These are phyloP conservation scores for Anthopleura xanthogrammica DNA, from an alignment of 92 coral and sea anemone genomes.

Conservation along the genomic window DNA sequence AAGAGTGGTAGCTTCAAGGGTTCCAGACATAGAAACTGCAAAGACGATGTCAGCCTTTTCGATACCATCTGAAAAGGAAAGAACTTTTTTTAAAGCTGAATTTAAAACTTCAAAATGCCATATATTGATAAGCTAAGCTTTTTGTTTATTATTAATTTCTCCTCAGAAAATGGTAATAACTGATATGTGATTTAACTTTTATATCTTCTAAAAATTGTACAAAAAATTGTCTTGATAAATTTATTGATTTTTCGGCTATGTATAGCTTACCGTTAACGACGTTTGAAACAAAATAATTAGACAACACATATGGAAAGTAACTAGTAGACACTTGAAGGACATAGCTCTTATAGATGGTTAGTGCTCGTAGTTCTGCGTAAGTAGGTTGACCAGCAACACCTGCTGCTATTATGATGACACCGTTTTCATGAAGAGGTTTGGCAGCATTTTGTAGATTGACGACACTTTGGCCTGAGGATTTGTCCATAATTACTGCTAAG, in stretches of 20 bases:
- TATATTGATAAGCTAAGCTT: too few species aligned
- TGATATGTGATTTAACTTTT: too few species aligned
- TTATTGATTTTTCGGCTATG: background rate
- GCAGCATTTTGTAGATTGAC: constrained; percentile 25
- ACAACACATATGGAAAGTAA: background rate
- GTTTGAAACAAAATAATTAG: constrained; percentile 12
- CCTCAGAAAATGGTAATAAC: too few species aligned
- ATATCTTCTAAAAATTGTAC: background rate
- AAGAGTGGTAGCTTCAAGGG: background rate
- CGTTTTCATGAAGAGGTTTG: constrained; percentile 28
- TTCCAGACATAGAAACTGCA: constrained; percentile 21
- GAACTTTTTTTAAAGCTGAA: too few species aligned
- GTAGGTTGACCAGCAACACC: constrained; percentile 24
- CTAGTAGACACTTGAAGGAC: constrained; percentile 12
- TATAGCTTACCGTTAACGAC: constrained; percentile 17
- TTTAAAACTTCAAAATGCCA: too few species aligned
- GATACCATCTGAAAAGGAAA: constrained; percentile 7
- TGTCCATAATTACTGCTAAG: constrained; percentile 31
- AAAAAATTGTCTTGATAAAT: background rate
- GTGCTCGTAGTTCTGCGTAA: constrained; percentile 24
- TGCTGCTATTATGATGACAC: constrained; percentile 24
- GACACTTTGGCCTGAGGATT: constrained; percentile 17
- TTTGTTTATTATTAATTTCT: too few species aligned
- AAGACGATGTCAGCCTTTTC: constrained; percentile 27
- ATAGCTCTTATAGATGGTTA: constrained; percentile 17